These are phyloP conservation scores for Caenorhabditis imperialis DNA, from an alignment of 2,888 invertebrate species.

Conservation along the genomic window DNA sequence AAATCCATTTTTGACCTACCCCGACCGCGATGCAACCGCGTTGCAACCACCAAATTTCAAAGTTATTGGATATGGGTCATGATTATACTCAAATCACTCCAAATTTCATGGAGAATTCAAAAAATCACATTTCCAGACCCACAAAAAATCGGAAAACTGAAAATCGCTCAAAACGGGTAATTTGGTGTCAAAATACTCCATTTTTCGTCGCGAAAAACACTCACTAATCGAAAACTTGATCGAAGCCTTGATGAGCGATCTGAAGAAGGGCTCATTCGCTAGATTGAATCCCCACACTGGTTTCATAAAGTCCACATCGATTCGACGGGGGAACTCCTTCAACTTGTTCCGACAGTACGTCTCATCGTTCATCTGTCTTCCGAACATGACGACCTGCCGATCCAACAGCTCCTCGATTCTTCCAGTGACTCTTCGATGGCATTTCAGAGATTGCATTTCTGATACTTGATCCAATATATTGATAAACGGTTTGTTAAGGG, in stretches of 20 bases:
- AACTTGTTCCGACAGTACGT: constrained; percentile 60
- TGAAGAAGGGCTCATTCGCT: constrained; percentile 72
- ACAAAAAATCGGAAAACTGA: too few relatives aligned
- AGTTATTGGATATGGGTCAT: too few relatives aligned
- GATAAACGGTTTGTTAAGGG: constrained; percentile 78
- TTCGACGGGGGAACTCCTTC: constrained; percentile 63
- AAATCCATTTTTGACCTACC: too few relatives aligned
- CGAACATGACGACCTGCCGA: constrained; percentile 61
- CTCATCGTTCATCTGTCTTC: constrained; percentile 66
- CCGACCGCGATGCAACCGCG: too few relatives aligned
- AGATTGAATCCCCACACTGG: constrained; percentile 56
- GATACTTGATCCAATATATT: constrained; percentile 76
- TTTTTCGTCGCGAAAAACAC: too few relatives aligned
- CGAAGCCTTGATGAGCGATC: constrained; percentile 69
- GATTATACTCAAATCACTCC: too few relatives aligned
- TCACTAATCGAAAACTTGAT: constrained; percentile 57
- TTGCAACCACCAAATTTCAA: too few relatives aligned
- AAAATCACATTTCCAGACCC: too few relatives aligned
- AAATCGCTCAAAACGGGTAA: too few relatives aligned
- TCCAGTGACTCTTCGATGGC: constrained; percentile 63
- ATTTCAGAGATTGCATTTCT: constrained; percentile 60
- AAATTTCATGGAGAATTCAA: too few relatives aligned
- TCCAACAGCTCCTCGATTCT: constrained; percentile 73
- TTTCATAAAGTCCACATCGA: constrained; percentile 53
- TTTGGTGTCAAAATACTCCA: too few relatives aligned